Evolutionary conservation across 2,113 vertebrate genomes (phyloP).

Genomic region (Okapia johnstoni): DNA sequence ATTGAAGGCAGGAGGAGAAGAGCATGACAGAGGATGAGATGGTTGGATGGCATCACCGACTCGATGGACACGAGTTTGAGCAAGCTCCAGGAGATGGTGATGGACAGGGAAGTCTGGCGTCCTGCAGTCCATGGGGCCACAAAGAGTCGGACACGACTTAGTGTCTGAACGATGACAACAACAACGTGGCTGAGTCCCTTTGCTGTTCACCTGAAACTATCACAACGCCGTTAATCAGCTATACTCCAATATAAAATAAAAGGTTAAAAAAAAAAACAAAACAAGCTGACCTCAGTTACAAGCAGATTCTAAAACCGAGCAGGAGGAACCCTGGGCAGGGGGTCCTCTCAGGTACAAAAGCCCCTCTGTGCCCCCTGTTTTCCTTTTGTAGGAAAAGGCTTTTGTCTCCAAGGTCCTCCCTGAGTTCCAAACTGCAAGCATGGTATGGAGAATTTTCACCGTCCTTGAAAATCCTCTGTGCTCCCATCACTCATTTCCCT

Average conservation of each 20-base stretch:
- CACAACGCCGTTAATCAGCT: background rate
- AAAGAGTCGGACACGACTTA: background rate
- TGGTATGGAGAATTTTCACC: background rate
- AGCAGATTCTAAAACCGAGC: background rate
- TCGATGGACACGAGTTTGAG: background rate
- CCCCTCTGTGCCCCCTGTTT: background rate
- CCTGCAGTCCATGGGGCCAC: accelerated
- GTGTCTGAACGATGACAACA: background rate
- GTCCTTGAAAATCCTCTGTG: background rate
- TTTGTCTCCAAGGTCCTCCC: background rate
- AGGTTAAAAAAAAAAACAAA: background rate
- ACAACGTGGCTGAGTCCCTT: background rate
- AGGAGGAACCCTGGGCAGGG: background rate
- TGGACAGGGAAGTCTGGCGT: background rate
- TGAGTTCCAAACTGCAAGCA: background rate
- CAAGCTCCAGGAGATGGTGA: background rate
- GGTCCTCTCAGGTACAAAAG: background rate
- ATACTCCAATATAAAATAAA: background rate
- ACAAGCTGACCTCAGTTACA: background rate
- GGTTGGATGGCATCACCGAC: background rate
- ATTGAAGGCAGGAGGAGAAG: background rate
- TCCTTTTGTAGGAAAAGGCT: background rate
- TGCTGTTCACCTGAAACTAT: background rate
- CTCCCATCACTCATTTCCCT: accelerated
- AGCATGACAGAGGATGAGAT: background rate